These are phyloP conservation scores for Pomacea canaliculata DNA, from an alignment of 2,888 invertebrate species.

Conservation along the genomic window DNA sequence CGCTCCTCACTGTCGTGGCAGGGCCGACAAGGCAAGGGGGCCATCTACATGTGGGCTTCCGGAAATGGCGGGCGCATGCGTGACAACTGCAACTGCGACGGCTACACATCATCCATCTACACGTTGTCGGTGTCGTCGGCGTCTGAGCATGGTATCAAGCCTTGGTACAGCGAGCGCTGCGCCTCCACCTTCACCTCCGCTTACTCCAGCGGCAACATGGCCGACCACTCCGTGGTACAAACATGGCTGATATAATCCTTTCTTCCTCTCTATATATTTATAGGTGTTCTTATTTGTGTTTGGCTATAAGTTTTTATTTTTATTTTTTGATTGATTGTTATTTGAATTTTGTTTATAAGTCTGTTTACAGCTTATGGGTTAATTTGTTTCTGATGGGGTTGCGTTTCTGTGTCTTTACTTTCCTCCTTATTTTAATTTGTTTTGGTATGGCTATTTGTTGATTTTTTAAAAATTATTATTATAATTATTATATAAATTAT, in stretches of 20 bases:
- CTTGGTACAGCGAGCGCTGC: slow-evolving; percentile 93
- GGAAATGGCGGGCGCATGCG: slow-evolving; percentile 87
- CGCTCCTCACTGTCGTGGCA: slow-evolving; percentile 50
- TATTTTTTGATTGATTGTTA: too few species aligned
- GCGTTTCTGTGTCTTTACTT: too few species aligned
- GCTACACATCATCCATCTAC: slow-evolving; percentile 86
- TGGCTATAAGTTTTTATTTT: too few species aligned
- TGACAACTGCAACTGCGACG: slow-evolving; percentile 94
- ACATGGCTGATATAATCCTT: not conserved
- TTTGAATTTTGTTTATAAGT: too few species aligned
- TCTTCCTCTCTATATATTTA: too few species aligned
- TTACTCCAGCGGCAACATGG: slow-evolving; percentile 87
- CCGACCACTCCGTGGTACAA: slow-evolving; percentile 89
- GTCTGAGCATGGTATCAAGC: slow-evolving; percentile 79
- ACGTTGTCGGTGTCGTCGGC: slow-evolving; percentile 90
- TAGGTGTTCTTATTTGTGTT: too few species aligned
- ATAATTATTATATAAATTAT: too few species aligned
- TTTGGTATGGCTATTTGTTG: too few species aligned
- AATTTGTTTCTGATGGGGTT: too few species aligned
- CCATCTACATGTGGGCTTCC: slow-evolving; percentile 92
- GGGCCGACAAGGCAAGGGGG: slow-evolving; percentile 83
- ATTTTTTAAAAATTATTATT: too few species aligned
- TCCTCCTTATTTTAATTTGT: too few species aligned
- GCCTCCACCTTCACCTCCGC: slow-evolving; percentile 89
- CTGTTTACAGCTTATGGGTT: too few species aligned